Percentiles rank a stretch among this genome's conserved stretches.
Conservation (phyloP, 2,888 invertebrate genomes). For the Stenolophus ochropezus region DNA sequence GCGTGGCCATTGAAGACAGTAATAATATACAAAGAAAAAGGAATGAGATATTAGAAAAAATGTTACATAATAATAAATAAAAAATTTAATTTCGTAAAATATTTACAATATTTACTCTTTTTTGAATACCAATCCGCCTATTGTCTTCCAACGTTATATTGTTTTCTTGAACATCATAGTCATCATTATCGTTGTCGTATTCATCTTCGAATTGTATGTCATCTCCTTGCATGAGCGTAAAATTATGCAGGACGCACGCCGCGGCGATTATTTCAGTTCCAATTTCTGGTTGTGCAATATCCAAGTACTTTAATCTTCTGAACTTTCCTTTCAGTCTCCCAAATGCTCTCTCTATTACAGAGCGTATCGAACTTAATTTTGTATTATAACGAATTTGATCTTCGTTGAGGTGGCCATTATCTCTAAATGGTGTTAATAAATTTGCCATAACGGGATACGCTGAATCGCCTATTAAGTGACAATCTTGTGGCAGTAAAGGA, state of each 20-base stretch:
- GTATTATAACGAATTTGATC: conserved; percentile 43
- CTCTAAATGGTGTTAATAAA: conserved; percentile 48
- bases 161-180: neutral
- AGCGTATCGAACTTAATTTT: conserved; percentile 29
- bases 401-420: conserved; percentile 58
- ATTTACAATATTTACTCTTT: no score
- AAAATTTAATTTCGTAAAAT: no score
- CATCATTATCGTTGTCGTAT: neutral
- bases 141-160: neutral
- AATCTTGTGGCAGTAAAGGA: no score
- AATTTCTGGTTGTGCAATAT: no score
- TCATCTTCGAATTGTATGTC: no score
- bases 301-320: conserved; percentile 44
- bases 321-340: conserved; percentile 54
- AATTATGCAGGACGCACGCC: no score
- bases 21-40: no score
- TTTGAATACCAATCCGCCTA: neutral
- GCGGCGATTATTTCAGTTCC: no score
- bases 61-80: no score
- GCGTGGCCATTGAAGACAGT: no score
- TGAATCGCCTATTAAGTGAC: conserved; percentile 61
- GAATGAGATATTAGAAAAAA: no score
- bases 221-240: no score
- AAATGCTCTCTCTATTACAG: conserved; percentile 52
- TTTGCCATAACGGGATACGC: conserved; percentile 57